These are phyloP conservation scores for Dynastes maya DNA, from an alignment of 2,888 invertebrate species.

Conservation along the genomic window DNA sequence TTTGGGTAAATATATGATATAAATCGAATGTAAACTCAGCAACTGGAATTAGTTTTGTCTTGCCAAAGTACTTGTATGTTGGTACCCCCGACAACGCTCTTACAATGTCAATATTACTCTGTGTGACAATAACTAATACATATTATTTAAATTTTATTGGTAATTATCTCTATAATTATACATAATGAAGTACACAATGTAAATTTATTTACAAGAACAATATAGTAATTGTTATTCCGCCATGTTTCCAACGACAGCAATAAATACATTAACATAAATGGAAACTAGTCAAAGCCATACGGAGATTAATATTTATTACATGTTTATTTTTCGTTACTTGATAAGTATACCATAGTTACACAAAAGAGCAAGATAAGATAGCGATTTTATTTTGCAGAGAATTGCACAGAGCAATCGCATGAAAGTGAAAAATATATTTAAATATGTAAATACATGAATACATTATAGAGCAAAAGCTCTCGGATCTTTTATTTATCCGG, in stretches of 20 bases:
- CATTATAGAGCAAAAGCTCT: not conserved
- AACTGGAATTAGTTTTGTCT: no score
- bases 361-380: conserved; percentile 32
- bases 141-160: no score
- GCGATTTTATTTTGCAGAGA: not conserved
- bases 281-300: not conserved
- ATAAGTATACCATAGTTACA: conserved; percentile 30
- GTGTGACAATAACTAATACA: no score
- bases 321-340: conserved; percentile 2
- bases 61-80: no score
- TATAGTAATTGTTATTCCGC: no score
- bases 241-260: not conserved
- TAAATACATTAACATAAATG: not conserved
- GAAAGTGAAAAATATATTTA: not conserved
- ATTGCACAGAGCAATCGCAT: not conserved
- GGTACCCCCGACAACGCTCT: no score
- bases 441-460: not conserved
- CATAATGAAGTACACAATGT: no score
- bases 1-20: no score
- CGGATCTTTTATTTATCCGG: not conserved
- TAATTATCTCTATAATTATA: no score
- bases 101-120: no score
- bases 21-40: no score
- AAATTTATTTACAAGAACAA: no score
- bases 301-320: not conserved